phyloP scores from a whole-genome alignment of 2,888 invertebrate species.

The Patella ulyssiponensis region DNA sequence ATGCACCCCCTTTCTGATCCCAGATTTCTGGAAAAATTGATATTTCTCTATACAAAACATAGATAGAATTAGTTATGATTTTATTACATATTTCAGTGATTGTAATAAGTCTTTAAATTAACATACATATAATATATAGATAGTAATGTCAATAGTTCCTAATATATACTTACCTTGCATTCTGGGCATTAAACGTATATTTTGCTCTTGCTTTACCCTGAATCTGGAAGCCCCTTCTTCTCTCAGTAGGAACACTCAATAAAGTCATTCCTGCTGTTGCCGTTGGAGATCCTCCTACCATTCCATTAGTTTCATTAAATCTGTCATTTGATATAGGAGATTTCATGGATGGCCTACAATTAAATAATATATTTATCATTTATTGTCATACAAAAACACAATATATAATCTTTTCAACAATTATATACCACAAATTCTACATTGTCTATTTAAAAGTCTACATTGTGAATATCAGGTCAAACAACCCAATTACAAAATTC shows the following conservation, averaged over 20 bases:
- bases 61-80: too few species aligned
- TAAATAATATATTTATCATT: background rate
- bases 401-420: too few species aligned
- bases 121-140: background rate
- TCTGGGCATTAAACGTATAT: conserved; percentile 89
- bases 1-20: too few species aligned
- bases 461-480: too few species aligned
- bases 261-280: conserved; percentile 24
- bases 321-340: conserved; percentile 92
- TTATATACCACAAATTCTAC: too few species aligned
- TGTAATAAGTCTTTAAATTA: background rate
- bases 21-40: too few species aligned
- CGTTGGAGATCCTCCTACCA: conserved; percentile 19
- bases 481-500: too few species aligned
- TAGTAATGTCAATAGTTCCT: background rate
- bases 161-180: conserved; percentile 75
- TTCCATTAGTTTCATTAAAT: conserved; percentile 81
- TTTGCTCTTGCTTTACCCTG: conserved; percentile 89
- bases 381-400: too few species aligned
- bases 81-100: background rate
- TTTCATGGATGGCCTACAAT: conserved; percentile 75
- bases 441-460: too few species aligned
- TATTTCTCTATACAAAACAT: too few species aligned
- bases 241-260: conserved; percentile 56
- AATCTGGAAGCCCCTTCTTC: conserved; percentile 75